Percentiles rank a stretch among this genome's conserved stretches.
Evolutionary conservation across 2,797 vertebrate species (phyloP).

Genomic region (Tragopan temminckii): DNA sequence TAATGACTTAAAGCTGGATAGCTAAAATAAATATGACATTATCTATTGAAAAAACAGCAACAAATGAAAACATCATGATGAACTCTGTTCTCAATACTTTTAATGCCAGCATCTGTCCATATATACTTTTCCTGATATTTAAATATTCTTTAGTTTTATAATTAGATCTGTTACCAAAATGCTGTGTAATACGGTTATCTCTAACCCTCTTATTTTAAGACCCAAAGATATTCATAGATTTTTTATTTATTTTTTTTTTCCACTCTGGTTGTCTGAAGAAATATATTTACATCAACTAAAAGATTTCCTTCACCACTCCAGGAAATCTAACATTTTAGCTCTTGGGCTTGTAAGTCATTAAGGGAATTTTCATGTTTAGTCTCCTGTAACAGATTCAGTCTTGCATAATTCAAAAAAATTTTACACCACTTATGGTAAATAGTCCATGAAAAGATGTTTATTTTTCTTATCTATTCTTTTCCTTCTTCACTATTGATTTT

Average conservation of each 20-base stretch:
- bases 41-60: not conserved
- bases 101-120: accelerated
- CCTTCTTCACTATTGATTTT: not conserved
- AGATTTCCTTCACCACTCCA: not conserved
- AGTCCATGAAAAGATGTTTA: not conserved
- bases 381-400: not conserved
- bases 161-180: not conserved
- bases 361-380: slow-evolving; percentile 39
- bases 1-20: not conserved
- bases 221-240: not conserved
- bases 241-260: not conserved
- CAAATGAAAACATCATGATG: not conserved
- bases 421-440: slow-evolving; percentile 8
- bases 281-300: not conserved
- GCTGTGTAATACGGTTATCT: not conserved
- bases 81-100: not conserved
- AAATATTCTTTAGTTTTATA: not conserved
- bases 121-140: not conserved
- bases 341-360: slow-evolving; percentile 26
- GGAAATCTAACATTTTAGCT: slow-evolving; percentile 16
- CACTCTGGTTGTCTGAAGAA: not conserved
- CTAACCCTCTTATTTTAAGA: not conserved
- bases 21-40: not conserved
- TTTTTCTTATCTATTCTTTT: not conserved
- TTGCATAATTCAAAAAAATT: slow-evolving; percentile 38